Base-by-base conservation (phyloP, 1,140 invertebrate genomes). In the Onthophagus taurus region DNA sequence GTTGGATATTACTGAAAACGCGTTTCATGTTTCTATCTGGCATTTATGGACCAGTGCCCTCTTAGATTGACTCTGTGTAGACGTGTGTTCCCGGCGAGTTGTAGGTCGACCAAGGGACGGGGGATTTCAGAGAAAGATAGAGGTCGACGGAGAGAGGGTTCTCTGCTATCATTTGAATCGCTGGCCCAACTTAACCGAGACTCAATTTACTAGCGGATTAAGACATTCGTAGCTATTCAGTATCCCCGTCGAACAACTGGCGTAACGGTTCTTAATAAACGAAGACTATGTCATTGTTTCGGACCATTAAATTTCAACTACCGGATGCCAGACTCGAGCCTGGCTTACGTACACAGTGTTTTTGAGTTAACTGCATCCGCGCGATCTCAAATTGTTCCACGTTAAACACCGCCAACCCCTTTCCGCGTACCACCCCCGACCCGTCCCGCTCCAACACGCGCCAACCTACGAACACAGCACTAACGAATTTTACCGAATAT, bases 251-350 rank as follows among this genome's bases (percentile, higher is more conserved):
- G 60, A 62, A 61, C 58, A 61, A 59, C 51, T 55, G 53, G 52
- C 58, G 57, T 61, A 58, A 62, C 59, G 58, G 61, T 61, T 63
- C 60, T 62, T 62, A 62, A 64, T 64, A 62, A 64, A 64, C 61
- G 60, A 62, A 62, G 59, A 62, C 61, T 62, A 62, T 61, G 59
- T 63, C 61, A 63, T 64, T 64, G 57, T 64, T 57, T 58, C 61
- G 59, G 50, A 51, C 56, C 60, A 63, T 64, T 64, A 60, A 64
- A 62, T 59, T 52, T 49, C 45, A 54, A 61, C 57, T 57, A 53
- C 50, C 59, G 43, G 48, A 54, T 55, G 52, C 52, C 44, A 9
- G 52, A 51, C 55, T 54, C 51, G 49, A 52, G 47, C 24, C n/a
- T 13, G 59, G 59, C 55, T 59, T 59, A 61, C 55, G 55, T 59